Base-by-base conservation (phyloP, 53 echinoderm and acorn worm species). In the Echinometra lucunter region DNA sequence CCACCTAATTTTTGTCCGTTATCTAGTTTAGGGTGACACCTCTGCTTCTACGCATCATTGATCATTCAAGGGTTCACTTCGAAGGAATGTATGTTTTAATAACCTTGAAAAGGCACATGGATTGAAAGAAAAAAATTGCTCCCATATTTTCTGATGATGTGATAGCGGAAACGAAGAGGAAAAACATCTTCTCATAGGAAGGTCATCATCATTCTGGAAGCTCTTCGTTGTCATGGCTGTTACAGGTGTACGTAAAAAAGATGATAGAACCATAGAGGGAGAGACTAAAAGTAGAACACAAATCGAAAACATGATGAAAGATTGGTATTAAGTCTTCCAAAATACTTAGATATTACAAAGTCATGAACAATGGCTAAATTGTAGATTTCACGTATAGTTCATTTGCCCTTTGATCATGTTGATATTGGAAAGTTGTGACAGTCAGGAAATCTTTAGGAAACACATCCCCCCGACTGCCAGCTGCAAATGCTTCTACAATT, bases 351-450 rank as follows among this genome's bases (percentile, higher is more conserved):
- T 2, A 9, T 47, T 47, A 47, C 53, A 53, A 53, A 11, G 53
- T 53, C 35, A 8, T 32, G 0, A 72, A 32, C 72, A 72, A 8
- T 32, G 13, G 72, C 1, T 72, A 28, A 34, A 1, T 15, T 11
- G 23, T 17, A 78, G 30, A 78, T 38, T 78, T 78, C 42, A 78
- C 2, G 23, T 17, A 78, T 40, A 78, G 78, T 78, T 78, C 42
- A 78, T 42, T 17, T 78, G 78, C 38, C 72, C 78, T 78, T 78
- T 78, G 40, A 40, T 78, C 42, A 40, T 38, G 78, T 78, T 78
- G 40, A 40, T 78, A 40, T 78, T 38, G 78, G 78, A 78, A 78
- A 78, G 78, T 42, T 40, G 21, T 21, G 42, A 35, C 23, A 40
- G 13, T 78, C 40, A 78, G 78, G 78, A 78, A 40, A 69, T 27